These are phyloP conservation scores for Pandemis cinnamomeana DNA, from an alignment of 2,888 invertebrate species.

Conservation along the genomic window DNA sequence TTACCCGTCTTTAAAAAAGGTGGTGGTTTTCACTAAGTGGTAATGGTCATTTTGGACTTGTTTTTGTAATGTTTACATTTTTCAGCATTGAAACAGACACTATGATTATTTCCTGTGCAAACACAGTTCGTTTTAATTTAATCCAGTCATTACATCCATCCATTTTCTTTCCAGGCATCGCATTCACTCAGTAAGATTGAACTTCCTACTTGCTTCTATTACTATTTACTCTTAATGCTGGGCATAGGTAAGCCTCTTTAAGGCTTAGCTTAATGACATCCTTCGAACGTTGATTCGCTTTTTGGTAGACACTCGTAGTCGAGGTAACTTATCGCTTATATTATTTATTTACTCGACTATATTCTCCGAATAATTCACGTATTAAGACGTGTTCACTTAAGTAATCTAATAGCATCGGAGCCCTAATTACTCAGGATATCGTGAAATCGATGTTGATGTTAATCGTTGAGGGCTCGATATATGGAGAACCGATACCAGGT, in stretches of 20 bases:
- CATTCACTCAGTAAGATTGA: not conserved
- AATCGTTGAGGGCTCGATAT: slow-evolving; percentile 9
- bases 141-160: not conserved
- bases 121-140: not conserved
- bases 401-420: not conserved
- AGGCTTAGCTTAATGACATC: slow-evolving; percentile 39
- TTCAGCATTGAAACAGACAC: slow-evolving; percentile 8
- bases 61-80: too few relatives aligned
- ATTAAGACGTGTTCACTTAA: not conserved
- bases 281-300: slow-evolving; percentile 29
- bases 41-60: too few relatives aligned
- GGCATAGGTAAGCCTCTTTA: slow-evolving; percentile 34
- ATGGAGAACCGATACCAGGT: not conserved
- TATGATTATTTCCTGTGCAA: not conserved
- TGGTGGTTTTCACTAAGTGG: too few relatives aligned
- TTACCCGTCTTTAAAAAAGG: too few relatives aligned
- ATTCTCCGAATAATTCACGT: not conserved
- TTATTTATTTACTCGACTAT: slow-evolving; percentile 3
- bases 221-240: slow-evolving; percentile 11
- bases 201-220: slow-evolving; percentile 10
- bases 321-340: not conserved
- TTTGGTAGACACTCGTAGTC: slow-evolving; percentile 8
- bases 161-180: slow-evolving; percentile 23
- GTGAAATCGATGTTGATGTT: slow-evolving; percentile 6
- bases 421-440: not conserved